These are phyloP conservation scores for Aspidoscelis tigris DNA, from an alignment of 2,113 vertebrate species.

Conservation along the genomic window DNA sequence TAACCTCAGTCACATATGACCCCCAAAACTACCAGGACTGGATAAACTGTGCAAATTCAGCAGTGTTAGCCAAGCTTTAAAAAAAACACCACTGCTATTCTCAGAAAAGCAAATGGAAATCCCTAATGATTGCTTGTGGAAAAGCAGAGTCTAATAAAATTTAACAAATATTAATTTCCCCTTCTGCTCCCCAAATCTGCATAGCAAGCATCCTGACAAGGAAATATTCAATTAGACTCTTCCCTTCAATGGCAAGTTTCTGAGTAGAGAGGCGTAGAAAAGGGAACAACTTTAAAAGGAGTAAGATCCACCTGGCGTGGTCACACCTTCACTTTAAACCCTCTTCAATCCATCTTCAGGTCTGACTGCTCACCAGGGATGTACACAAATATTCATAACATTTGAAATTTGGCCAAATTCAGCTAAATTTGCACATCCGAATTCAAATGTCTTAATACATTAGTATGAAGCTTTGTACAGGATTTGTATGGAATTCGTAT, in stretches of 20 bases:
- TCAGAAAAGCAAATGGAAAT: conserved; percentile 3
- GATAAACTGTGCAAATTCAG: background rate
- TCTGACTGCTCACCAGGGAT: too few relatives aligned
- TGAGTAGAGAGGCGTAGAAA: too few relatives aligned
- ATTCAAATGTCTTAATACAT: too few relatives aligned
- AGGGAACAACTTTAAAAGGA: too few relatives aligned
- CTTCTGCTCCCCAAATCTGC: background rate
- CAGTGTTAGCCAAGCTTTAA: conserved; percentile 10
- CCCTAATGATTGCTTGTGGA: background rate
- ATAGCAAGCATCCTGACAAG: conserved; percentile 13
- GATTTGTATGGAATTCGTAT: too few relatives aligned
- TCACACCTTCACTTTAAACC: too few relatives aligned
- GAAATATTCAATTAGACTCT: background rate
- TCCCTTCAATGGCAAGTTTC: conserved; percentile 23
- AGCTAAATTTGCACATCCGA: too few relatives aligned
- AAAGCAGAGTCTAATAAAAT: conserved; percentile 12
- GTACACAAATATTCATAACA: too few relatives aligned
- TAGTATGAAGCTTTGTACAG: too few relatives aligned
- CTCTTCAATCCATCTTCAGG: too few relatives aligned
- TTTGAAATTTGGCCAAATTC: too few relatives aligned
- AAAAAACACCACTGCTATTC: background rate
- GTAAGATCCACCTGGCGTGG: too few relatives aligned
- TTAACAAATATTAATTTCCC: conserved; percentile 2
- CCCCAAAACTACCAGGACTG: fast-evolving
- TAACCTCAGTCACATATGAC: background rate